Evolutionary conservation across 1,140 invertebrate species (phyloP), one percentile per base, ranked within the genome.

Genomic region (Magallana ariakensis): DNA sequence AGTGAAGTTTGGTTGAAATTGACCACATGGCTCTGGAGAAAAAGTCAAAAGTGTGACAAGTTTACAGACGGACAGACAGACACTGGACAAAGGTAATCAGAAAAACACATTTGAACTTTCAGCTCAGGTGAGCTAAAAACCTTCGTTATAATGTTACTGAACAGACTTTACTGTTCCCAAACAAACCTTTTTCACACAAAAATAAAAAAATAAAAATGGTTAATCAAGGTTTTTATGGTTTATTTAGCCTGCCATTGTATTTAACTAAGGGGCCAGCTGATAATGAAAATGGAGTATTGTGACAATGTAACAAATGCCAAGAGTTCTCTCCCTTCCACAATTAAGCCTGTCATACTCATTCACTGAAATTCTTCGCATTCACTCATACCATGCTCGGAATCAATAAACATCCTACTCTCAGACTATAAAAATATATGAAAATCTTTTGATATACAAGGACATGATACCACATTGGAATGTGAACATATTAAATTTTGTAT

Each of bases 401-500:
- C 22, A 26, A 46, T 26, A 26, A 22, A 33, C 66, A 33, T 8
- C 5, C 22, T 33, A 26, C 11, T 13, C 22, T 75, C 22, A 75
- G 11, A 13, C 22, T 75, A 75, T 13, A 75, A 75, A 75, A 75
- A 75, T 75, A 75, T 75, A 75, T 26, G 66, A 75, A 75, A 26
- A 26, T 26, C 19, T 75, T 75, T 75, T 26, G 66, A 75, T 75
- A 75, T 26, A 19, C 7, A 11, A 75, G 22, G 10, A 75, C 10
- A 75, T 26, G 33, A 22, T 19, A 70, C 33, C 22, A 22, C 10
- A 22, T 33, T 75, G 66, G 66, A 75, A 75, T 75, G 66, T 75
- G 22, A 26, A 75, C 22, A 26, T 10, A 75, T 26, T 7, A 33
- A 46, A 46, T 5, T 46, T 46, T 46, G 33, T 46, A 46, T 46